A percentile compares a stretch with the other conserved stretches of the same genome.
Evolutionary conservation across 2,797 vertebrate species (phyloP).

Genomic region (Peromyscus attwateri): DNA sequence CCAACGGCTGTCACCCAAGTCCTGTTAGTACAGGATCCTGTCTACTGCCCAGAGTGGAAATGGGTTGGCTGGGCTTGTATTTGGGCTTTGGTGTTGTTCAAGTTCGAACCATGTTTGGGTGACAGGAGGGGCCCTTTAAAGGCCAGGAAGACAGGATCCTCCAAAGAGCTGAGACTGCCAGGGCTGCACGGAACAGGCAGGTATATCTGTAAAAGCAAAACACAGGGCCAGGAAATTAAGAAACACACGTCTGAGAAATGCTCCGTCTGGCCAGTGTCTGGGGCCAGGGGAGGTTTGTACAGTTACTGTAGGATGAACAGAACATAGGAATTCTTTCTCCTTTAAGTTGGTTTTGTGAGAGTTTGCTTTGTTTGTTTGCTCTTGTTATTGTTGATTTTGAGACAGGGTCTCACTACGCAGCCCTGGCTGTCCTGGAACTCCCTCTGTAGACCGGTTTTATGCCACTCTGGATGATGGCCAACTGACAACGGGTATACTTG

Average conservation of each 20-base stretch:
- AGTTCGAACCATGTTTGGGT: not conserved
- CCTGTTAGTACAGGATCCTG: not conserved
- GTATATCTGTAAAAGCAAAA: not conserved
- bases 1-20: not conserved
- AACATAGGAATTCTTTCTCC: not conserved
- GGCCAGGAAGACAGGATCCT: not conserved
- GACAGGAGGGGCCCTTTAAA: not conserved
- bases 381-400: not conserved
- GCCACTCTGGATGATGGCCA: fast-evolving
- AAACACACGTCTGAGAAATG: not conserved
- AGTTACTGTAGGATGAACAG: too few species aligned
- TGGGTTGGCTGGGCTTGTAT: not conserved
- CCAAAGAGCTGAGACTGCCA: not conserved
- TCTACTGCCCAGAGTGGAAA: too few species aligned
- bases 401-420: not conserved
- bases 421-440: not conserved
- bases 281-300: not conserved
- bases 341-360: not conserved
- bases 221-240: not conserved
- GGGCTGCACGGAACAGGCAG: not conserved
- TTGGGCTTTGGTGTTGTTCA: too few species aligned
- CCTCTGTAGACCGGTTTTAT: not conserved
- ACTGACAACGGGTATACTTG: not conserved
- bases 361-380: not conserved
- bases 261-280: not conserved